phyloP scores from a whole-genome alignment of 1,140 invertebrate genomes.

The Hypothenemus hampei region DNA sequence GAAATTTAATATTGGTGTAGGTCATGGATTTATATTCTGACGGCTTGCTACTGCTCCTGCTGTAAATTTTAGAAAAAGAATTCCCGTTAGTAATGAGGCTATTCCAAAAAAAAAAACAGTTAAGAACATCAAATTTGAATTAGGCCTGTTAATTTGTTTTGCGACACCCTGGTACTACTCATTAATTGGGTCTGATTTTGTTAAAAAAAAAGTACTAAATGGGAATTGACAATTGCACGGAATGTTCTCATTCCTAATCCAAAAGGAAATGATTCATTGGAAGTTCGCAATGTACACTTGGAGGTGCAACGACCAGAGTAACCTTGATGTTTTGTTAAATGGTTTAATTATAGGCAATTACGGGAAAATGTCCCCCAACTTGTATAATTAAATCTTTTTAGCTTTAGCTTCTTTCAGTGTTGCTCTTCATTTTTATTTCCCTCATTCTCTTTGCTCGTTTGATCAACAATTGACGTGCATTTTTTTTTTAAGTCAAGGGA shows the following conservation, averaged over 20 bases:
- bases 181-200: no score
- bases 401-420: no score
- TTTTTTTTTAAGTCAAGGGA: no score
- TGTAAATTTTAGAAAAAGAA: constrained; percentile 14
- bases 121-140: no score
- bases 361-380: constrained; percentile 15
- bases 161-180: no score
- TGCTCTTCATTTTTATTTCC: no score
- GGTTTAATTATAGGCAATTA: constrained; percentile 27
- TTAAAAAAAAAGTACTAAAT: no score
- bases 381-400: constrained; percentile 22
- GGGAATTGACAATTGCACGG: no score
- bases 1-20: constrained; percentile 33
- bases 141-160: no score
- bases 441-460: no score
- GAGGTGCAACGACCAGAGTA: constrained; percentile 25
- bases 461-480: no score
- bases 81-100: constrained; percentile 1
- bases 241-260: constrained; percentile 20
- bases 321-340: constrained; percentile 29
- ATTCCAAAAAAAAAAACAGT: no score
- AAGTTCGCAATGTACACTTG: constrained; percentile 20
- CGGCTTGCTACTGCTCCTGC: constrained; percentile 11
- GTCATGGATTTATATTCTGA: constrained; percentile 32
- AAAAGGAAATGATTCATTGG: constrained; percentile 32